phyloP scores from a whole-genome alignment of 2,888 invertebrate genomes.

The Agriopis marginaria region DNA sequence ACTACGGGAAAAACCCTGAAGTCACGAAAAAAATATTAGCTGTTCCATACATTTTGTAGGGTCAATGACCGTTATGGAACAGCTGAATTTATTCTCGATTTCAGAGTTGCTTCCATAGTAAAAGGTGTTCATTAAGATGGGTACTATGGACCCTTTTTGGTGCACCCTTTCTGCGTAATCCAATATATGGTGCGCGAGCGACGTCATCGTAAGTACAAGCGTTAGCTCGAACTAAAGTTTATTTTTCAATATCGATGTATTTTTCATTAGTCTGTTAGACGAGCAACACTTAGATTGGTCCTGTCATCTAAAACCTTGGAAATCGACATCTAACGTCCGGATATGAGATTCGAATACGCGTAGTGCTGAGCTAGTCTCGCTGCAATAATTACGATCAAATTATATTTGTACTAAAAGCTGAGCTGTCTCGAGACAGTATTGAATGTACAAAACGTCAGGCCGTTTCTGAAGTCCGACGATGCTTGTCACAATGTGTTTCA shows the following conservation, averaged over 20 bases:
- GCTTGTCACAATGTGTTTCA: constrained; percentile 1
- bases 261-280: neutral
- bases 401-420: constrained; percentile 47
- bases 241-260: neutral
- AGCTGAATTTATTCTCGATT: no score
- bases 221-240: neutral
- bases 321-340: constrained; percentile 26
- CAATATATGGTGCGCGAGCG: no score
- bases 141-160: no score
- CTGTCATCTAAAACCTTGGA: neutral
- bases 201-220: no score
- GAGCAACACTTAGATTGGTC: neutral
- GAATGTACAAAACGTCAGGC: constrained; percentile 32
- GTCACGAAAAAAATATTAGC: no score
- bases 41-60: no score
- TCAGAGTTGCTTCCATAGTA: no score
- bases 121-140: no score
- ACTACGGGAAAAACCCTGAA: no score
- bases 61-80: no score
- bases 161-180: no score
- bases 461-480: constrained; percentile 34
- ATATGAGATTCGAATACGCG: constrained; percentile 47
- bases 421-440: constrained; percentile 36
- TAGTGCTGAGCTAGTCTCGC: constrained; percentile 49
- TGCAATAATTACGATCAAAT: constrained; percentile 50